These are phyloP conservation scores for Chrysolina americana DNA, from an alignment of 2,888 invertebrate genomes.

Conservation along the genomic window DNA sequence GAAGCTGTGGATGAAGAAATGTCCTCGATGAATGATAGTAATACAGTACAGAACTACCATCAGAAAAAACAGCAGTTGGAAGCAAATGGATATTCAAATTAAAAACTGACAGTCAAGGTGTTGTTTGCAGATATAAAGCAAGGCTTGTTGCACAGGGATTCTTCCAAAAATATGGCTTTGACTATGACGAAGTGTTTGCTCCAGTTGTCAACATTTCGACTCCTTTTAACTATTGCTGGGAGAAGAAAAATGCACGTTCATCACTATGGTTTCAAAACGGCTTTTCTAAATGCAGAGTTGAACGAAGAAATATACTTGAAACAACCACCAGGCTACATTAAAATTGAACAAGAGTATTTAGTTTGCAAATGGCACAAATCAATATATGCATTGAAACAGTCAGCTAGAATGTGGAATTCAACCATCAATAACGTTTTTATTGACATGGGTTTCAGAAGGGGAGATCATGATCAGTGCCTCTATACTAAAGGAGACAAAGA, in stretches of 20 bases:
- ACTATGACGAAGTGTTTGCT: conserved; percentile 37
- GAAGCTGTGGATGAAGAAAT: background rate
- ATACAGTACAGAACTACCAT: background rate
- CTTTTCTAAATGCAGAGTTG: conserved; percentile 18
- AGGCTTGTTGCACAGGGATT: conserved; percentile 36
- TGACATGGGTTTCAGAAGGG: conserved; percentile 1
- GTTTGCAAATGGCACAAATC: conserved; percentile 1
- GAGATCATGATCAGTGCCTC: background rate
- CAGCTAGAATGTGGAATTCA: conserved; percentile 9
- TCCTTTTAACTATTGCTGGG: conserved; percentile 30
- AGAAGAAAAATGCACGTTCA: conserved; percentile 6
- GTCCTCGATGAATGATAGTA: background rate
- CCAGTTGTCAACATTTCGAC: conserved; percentile 28
- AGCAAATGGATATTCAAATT: background rate
- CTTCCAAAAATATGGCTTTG: conserved; percentile 24
- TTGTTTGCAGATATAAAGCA: conserved; percentile 22
- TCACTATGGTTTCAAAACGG: conserved; percentile 21
- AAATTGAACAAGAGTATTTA: background rate
- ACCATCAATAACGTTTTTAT: conserved; percentile 1
- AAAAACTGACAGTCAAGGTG: background rate
- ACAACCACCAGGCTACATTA: background rate
- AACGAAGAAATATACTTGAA: background rate
- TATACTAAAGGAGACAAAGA: conserved; percentile 5
- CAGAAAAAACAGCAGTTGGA: background rate
- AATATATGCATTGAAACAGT: conserved; percentile 15